Evolutionary conservation across 1,140 invertebrate species (phyloP), one percentile per base, ranked within the genome.

Genomic region (Globodera rostochiensis): DNA sequence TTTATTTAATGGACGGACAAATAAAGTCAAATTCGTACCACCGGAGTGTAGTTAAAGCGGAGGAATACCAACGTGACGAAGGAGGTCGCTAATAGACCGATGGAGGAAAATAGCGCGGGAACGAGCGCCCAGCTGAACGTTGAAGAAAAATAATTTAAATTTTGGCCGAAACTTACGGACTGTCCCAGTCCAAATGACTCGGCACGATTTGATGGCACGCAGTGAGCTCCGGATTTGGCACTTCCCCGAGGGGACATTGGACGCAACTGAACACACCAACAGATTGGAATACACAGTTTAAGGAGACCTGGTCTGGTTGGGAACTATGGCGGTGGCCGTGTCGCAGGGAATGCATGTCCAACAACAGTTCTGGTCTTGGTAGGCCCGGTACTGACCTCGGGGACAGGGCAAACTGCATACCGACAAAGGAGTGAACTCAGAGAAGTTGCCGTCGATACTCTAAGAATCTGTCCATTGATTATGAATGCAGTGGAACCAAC

Each of bases 291-390:
- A 70, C 53, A 64, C 70, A 15, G 74, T 73, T 6, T 13, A 13
- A 9, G 36, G 57, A 15, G 93, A 94, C 53, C 93, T 87, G 15
- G 88, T 93, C 79, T 94, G 93, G 83, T 94, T 93, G 84, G 91
- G 92, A n/a, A 94, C 92, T 83, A 89, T 92, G 93, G 90, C 93
- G 91, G 87, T 93, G 92, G 46, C 92, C 91, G 84, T 93, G 92
- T 89, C 88, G 86, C 93, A 94, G 73, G 92, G 92, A 87, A 94
- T 93, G 87, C 94, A 94, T n/a, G 93, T 93, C 93, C 93, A 94
- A 90, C 93, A 94, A 90, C 93, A 94, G 80, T 93, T 88, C 25
- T 82, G 79, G 84, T 89, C 89, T 90, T 88, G 92, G 92, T 90
- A 92, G 90, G 90, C 91, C 92, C 92, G 88, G 36, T 93, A 92